Evolutionary conservation across 2,888 invertebrate genomes (phyloP), one percentile per base, ranked within the genome.

Genomic region (Rotaria socialis): DNA sequence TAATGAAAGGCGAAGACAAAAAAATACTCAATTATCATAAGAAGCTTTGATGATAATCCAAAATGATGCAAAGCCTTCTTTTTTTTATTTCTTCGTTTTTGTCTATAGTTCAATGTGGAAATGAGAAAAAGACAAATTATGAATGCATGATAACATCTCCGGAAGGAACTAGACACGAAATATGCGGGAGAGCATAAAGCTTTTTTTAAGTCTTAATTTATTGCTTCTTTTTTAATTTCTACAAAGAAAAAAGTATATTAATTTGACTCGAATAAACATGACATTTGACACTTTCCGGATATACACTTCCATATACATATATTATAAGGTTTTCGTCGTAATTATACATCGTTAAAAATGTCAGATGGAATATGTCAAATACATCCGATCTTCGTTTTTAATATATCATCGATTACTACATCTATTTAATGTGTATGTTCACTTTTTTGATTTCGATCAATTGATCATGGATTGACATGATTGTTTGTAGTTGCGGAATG

Each of bases 401-500:
- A 35, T 35, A 5, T 35, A 27, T 67, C 67, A 16, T 14, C 16
- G 35, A 67, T 50, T 8, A 50, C 58, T 35, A 35, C 67, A 8
- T 35, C 11, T 27, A 67, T 60, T 60, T 14, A 67, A 67, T 35
- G 35, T 67, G 8, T 67, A n/a, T 67, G 14, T 67, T 35, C 67
- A 67, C 10, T 55, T 55, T 55, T 67, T 67, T 35, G 27, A 27
- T 27, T 67, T 67, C 5, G 67, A 67, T 67, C 67, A 35, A 27
- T 67, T 35, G 67, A 67, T 67, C 14, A 67, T 35, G 14, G 14
- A 35, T 67, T 67, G 67, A 67, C 67, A 67, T 35, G 67, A 27
- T 67, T 67, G 67, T 67, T 67, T 67, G 67, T 67, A 67, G 67
- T 67, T 35, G 67, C 67, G 67, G 67, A 67, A 67, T 67, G 35